phyloP scores from a whole-genome alignment of 2,888 invertebrate genomes.

The Rotaria macrura region DNA sequence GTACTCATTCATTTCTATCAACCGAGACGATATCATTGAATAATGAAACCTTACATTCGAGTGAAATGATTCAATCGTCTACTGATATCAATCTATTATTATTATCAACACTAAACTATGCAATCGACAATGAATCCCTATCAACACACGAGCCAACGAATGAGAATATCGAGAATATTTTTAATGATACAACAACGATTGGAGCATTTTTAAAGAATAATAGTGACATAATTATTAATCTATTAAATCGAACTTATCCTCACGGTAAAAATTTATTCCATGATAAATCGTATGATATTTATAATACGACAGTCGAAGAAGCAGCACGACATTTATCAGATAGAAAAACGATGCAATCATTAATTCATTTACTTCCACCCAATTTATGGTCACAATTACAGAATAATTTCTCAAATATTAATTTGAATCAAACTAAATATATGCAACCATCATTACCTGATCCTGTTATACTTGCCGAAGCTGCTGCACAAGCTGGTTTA shows the following conservation, averaged over 20 bases:
- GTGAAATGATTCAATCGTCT: not conserved
- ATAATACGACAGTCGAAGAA: not conserved
- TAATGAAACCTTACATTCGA: not conserved
- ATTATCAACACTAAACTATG: not conserved
- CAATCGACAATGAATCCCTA: not conserved
- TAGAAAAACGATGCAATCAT: not conserved
- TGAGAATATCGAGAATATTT: not conserved
- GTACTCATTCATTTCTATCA: not conserved
- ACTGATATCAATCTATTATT: not conserved
- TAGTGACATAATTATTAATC: not conserved
- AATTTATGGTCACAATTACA: constrained; percentile 20
- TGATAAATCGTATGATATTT: not conserved
- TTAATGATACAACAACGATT: not conserved
- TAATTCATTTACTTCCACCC: constrained; percentile 1
- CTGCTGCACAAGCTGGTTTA: constrained; percentile 10
- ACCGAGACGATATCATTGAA: not conserved
- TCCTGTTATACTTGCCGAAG: constrained; percentile 10
- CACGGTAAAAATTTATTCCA: not conserved
- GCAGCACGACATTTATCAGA: not conserved
- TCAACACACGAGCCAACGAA: not conserved
- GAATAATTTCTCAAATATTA: not conserved
- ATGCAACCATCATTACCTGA: not conserved
- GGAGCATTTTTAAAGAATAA: not conserved
- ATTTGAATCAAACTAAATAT: not conserved
- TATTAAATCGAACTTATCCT: not conserved